A percentile compares a stretch with the other conserved stretches of the same genome.
phyloP scores from a whole-genome alignment of 2,888 invertebrate genomes.

The Sminthurinus aureus region DNA sequence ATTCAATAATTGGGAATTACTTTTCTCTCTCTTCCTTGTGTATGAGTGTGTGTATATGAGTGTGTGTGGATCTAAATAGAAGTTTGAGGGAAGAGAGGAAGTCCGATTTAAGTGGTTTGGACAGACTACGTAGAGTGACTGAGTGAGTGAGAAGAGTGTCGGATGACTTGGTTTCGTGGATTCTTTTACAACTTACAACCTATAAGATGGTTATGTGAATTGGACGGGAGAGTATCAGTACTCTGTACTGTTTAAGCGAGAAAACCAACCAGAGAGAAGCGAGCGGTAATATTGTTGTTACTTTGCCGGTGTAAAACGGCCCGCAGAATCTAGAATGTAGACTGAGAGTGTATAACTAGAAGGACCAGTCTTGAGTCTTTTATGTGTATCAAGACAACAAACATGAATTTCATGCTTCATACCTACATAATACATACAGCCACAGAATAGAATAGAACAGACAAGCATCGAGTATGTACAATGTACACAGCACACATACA shows the following conservation, averaged over 20 bases:
- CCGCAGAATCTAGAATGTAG: not conserved
- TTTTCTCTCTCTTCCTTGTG: not conserved
- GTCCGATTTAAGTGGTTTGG: constrained; percentile 9
- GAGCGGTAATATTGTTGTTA: not conserved
- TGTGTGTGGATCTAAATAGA: not conserved
- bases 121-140: constrained; percentile 2
- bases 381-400: constrained; percentile 13
- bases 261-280: not conserved
- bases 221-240: no score
- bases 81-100: not conserved
- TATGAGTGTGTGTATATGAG: not conserved
- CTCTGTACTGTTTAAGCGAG: no score
- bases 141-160: not conserved
- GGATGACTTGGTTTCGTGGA: not conserved
- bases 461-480: not conserved
- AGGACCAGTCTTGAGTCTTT: constrained; percentile 15
- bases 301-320: constrained; percentile 18
- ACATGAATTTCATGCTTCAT: not conserved
- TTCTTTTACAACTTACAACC: not conserved
- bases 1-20: no score
- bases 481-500: not conserved
- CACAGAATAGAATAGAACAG: no score
- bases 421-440: not conserved
- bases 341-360: not conserved
- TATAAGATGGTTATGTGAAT: not conserved